phyloP scores from a whole-genome alignment of 1,140 invertebrate genomes.

The Gyrodactylus bullatarudis region DNA sequence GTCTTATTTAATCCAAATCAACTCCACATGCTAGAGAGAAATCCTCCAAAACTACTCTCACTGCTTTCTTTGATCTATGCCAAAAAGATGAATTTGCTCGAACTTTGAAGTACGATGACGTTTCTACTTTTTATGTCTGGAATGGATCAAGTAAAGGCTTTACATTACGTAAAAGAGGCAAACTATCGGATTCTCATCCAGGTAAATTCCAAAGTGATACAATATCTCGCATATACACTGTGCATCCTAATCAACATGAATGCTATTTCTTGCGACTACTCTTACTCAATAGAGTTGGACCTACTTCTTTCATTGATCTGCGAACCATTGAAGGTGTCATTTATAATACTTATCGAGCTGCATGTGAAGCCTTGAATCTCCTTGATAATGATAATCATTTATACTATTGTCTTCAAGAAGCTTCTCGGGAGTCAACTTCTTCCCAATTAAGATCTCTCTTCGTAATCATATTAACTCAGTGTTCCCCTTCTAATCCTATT shows the following conservation, averaged over 20 bases:
- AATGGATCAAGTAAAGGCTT: too few species aligned
- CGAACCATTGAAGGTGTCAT: background rate
- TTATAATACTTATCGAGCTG: too few species aligned
- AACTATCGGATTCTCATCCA: too few species aligned
- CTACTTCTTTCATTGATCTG: background rate
- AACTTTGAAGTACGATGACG: constrained; percentile 12
- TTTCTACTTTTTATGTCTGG: constrained; percentile 14
- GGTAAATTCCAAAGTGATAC: too few species aligned
- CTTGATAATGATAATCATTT: too few species aligned
- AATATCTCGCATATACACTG: background rate
- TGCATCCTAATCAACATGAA: constrained; percentile 1
- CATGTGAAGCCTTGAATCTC: too few species aligned
- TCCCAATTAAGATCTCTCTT: too few species aligned
- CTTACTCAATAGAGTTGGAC: background rate
- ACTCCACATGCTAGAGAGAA: constrained; percentile 10
- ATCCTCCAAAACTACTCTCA: constrained; percentile 17
- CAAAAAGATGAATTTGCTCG: constrained; percentile 12
- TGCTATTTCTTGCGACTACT: background rate
- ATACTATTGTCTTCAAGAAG: too few species aligned
- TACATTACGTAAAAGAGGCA: too few species aligned
- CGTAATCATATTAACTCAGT: too few species aligned
- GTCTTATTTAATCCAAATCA: constrained; percentile 16
- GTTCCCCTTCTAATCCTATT: too few species aligned
- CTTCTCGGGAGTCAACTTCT: too few species aligned
- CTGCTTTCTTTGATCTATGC: constrained; percentile 17